These are phyloP conservation scores for Parochlus steinenii DNA, from an alignment of 2,888 invertebrate genomes.

Conservation along the genomic window DNA sequence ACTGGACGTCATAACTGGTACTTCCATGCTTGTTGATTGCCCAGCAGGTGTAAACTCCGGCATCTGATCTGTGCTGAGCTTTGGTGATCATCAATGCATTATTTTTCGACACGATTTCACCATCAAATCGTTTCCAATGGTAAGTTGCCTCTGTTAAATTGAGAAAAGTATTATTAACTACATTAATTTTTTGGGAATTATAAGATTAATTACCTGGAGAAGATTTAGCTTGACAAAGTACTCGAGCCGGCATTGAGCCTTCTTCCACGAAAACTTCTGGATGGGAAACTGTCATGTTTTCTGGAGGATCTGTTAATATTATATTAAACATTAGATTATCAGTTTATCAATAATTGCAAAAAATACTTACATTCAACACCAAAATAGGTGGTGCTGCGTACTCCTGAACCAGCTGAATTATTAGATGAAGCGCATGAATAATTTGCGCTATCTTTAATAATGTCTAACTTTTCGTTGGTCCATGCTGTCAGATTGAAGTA, in stretches of 20 bases:
- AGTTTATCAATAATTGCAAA: not conserved
- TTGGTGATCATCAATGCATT: conserved; percentile 43
- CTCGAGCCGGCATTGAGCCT: conserved; percentile 33
- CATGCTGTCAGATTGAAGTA: conserved; percentile 78
- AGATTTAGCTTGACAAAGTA: conserved; percentile 36
- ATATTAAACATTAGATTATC: not conserved
- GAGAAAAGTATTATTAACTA: not conserved
- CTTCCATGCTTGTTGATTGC: conserved; percentile 67
- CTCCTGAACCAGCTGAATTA: conserved; percentile 63
- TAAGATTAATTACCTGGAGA: conserved; percentile 29
- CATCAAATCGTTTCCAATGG: conserved; percentile 26
- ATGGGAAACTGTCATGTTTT: conserved; percentile 57
- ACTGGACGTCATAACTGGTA: conserved; percentile 44
- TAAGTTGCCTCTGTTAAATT: conserved; percentile 15
- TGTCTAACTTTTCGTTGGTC: conserved; percentile 60
- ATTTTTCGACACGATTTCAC: conserved; percentile 32
- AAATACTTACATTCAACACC: conserved; percentile 72
- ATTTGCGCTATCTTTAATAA: conserved; percentile 57
- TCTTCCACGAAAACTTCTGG: conserved; percentile 31
- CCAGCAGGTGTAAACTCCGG: conserved; percentile 63
- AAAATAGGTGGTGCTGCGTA: conserved; percentile 68
- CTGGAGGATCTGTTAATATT: conserved; percentile 55
- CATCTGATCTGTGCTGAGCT: conserved; percentile 50
- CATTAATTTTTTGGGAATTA: conserved; percentile 1
- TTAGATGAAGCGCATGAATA: conserved; percentile 69